These are phyloP conservation scores for Chaunax sp. DNA, from an alignment of 2,797 vertebrate genomes.

Conservation along the genomic window DNA sequence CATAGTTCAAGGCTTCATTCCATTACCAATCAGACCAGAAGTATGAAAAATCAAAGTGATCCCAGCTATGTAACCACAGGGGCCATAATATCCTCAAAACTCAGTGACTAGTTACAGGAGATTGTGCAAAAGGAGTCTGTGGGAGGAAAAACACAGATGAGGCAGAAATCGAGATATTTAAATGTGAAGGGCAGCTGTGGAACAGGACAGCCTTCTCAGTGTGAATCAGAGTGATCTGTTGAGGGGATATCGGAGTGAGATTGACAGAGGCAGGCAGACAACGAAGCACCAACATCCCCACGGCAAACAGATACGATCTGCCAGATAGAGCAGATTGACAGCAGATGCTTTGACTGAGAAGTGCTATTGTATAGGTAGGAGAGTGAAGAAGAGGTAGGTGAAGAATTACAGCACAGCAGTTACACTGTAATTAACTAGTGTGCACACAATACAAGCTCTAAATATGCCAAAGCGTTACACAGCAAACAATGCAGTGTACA, in stretches of 20 bases:
- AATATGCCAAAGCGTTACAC: constrained; percentile 58
- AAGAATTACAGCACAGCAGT: constrained; percentile 28
- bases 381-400: constrained; percentile 24
- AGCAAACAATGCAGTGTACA: constrained; percentile 59
- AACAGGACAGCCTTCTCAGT: constrained; percentile 47
- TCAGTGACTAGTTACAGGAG: constrained; percentile 14
- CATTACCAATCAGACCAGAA: constrained; percentile 37
- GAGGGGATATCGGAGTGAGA: constrained; percentile 38
- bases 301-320: constrained; percentile 61
- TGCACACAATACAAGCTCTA: constrained; percentile 44
- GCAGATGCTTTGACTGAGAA: constrained; percentile 43
- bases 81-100: constrained; percentile 26
- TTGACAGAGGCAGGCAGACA: constrained; percentile 41
- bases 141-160: not conserved
- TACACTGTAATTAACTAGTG: constrained; percentile 52
- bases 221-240: constrained; percentile 52
- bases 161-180: constrained; percentile 31
- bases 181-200: constrained; percentile 24
- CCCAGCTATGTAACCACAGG: constrained; percentile 28
- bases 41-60: constrained; percentile 49
- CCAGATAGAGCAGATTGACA: constrained; percentile 52
- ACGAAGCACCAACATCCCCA: constrained; percentile 38
- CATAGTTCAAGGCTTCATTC: constrained; percentile 50
- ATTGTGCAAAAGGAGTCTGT: constrained; percentile 12
- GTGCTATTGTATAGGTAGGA: constrained; percentile 4